These are phyloP conservation scores for Pollachius pollachius DNA, from an alignment of 2,113 vertebrate species.

Conservation along the genomic window DNA sequence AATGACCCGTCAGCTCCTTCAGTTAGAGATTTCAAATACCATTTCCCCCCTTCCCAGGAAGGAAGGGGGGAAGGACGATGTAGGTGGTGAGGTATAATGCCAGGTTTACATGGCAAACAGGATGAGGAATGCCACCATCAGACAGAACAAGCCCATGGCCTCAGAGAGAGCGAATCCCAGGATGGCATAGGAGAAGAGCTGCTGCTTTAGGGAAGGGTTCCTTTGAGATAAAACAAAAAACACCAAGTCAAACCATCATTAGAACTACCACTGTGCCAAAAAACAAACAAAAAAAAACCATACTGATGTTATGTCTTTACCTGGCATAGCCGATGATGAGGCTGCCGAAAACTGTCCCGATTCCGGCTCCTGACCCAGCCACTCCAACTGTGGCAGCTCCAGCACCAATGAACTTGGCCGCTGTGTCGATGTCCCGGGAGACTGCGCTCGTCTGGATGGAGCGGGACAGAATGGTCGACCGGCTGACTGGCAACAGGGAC, in stretches of 20 bases:
- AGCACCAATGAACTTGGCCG: slow-evolving; percentile 79
- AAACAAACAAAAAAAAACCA: neutral
- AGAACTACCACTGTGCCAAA: neutral
- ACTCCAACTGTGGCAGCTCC: slow-evolving; percentile 80
- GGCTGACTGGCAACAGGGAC: slow-evolving; percentile 60
- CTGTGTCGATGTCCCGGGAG: slow-evolving; percentile 77
- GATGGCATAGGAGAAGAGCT: slow-evolving; percentile 81
- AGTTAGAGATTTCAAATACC: slow-evolving; percentile 44
- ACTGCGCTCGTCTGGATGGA: slow-evolving; percentile 73
- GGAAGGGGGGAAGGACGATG: slow-evolving; percentile 4
- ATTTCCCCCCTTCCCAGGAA: neutral
- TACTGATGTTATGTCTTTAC: slow-evolving; percentile 33
- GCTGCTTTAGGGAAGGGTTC: slow-evolving; percentile 81
- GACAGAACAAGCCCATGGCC: slow-evolving; percentile 80
- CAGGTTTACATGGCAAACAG: slow-evolving; percentile 76
- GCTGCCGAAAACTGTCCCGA: slow-evolving; percentile 79
- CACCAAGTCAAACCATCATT: neutral
- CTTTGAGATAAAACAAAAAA: slow-evolving; percentile 39
- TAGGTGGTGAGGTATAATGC: neutral
- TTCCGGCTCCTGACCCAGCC: slow-evolving; percentile 78
- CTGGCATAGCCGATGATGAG: slow-evolving; percentile 81
- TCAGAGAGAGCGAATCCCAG: slow-evolving; percentile 79
- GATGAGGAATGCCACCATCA: slow-evolving; percentile 83
- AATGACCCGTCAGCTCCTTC: slow-evolving; percentile 62
- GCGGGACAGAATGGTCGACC: slow-evolving; percentile 53